Percentiles rank a stretch among this genome's conserved stretches.
phyloP scores from a whole-genome alignment of 2,797 vertebrate species.

The Gymnocypris eckloni region DNA sequence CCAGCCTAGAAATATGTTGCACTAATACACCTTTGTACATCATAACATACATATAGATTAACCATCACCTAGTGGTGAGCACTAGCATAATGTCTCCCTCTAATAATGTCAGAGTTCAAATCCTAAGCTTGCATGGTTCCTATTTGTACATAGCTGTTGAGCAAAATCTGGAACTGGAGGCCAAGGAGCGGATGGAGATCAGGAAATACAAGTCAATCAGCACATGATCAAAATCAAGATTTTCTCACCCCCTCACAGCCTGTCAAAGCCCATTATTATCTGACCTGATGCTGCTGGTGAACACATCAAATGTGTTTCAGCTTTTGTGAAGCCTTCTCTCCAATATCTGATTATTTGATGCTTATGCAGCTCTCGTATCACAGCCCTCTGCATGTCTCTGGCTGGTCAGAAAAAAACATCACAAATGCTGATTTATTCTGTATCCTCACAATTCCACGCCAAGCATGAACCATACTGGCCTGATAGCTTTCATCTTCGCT shows the following conservation, averaged over 20 bases:
- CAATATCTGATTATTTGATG: conserved; percentile 41
- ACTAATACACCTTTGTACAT: not conserved
- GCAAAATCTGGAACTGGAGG: not conserved
- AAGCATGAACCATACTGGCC: conserved; percentile 7
- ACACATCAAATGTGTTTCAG: conserved; percentile 12
- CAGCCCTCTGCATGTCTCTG: conserved; percentile 17
- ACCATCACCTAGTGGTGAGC: not conserved
- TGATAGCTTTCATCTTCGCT: conserved; percentile 40
- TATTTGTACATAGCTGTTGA: not conserved
- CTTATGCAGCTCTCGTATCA: conserved; percentile 35
- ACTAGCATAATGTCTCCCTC: not conserved
- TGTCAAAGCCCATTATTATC: conserved; percentile 43
- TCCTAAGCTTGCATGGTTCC: not conserved
- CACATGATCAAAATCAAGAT: conserved; percentile 31
- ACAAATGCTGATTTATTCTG: conserved; percentile 33
- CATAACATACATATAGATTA: not conserved
- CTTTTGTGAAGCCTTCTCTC: conserved; percentile 4
- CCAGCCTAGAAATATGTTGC: not conserved
- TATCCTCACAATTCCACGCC: conserved; percentile 25
- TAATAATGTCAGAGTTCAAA: conserved; percentile 24
- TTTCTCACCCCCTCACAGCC: not conserved
- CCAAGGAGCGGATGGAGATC: conserved; percentile 5
- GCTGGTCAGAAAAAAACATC: conserved; percentile 38
- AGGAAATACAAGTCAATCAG: conserved; percentile 35
- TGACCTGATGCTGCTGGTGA: conserved; percentile 24